Conservation (phyloP, 2,888 invertebrate species). For the Hymenopus coronatus region DNA sequence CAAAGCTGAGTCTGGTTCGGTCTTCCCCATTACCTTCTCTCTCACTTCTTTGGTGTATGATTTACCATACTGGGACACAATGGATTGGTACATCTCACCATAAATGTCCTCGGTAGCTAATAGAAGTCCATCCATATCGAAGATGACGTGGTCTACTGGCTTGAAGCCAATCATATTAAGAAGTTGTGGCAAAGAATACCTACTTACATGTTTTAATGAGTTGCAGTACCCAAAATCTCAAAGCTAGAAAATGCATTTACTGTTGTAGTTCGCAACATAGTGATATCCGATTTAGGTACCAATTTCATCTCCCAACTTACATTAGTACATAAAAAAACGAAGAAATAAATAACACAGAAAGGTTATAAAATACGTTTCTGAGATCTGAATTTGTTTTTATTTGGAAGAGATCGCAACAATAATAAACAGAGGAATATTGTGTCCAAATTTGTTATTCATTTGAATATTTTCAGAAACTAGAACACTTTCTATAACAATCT, state of each 20-base stretch:
- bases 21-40: constrained; percentile 71
- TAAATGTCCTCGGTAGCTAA: constrained; percentile 76
- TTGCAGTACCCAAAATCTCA: no score
- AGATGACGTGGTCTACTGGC: constrained; percentile 71
- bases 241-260: no score
- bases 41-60: constrained; percentile 76
- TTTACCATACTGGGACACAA: constrained; percentile 70
- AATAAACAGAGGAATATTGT: background rate
- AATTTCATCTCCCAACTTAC: no score
- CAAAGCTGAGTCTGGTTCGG: constrained; percentile 65
- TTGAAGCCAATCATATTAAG: background rate
- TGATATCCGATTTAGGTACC: no score
- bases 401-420: background rate
- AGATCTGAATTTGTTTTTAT: no score
- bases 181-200: no score
- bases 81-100: constrained; percentile 66
- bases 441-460: background rate
- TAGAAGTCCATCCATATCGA: constrained; percentile 66
- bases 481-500: no score
- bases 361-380: no score
- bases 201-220: no score
- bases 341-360: no score
- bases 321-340: no score
- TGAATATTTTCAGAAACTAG: background rate
- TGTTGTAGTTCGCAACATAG: no score